Base-by-base conservation (phyloP, 2,888 invertebrate genomes). In the Amorpha juglandis region DNA sequence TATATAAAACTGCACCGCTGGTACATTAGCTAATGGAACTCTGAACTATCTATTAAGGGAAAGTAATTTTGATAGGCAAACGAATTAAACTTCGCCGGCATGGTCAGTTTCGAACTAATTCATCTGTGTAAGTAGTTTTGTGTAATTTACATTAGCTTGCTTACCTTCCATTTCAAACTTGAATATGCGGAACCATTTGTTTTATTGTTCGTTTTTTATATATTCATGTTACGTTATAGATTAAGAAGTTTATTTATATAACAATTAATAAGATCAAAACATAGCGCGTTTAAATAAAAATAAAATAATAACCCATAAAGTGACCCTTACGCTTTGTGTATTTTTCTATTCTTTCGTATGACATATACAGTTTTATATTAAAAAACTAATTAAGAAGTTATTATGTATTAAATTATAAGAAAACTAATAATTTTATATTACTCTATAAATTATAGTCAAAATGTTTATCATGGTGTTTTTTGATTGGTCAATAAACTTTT, bases 81-180 rank as follows among this genome's bases (percentile, higher is more conserved):
- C 33, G 64, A 53, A 64, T 64, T 47, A 53, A 64, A 64, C 12
- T 47, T 47, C 16, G 42, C 52, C 14, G 16, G 19, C 14, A 53
- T 63, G 50, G 4, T 16, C 45, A 45, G 14, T 64, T 70, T 62
- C 65, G 53, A 69, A 70, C 64, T 70, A 70, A 70, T 69, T 71
- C 70, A 71, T 71, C 68, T 70, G 66, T 66, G 53, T 63, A 68
- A 70, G 67, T 68, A 68, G 68, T 69, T 72, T 71, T 63, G 52
- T 38, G 19, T 58, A 58, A 58, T 42, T 38, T 42, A 19, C 6
- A 58, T 58, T 42, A 58, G 42, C 38, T 58, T 16, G 42, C 38
- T 58, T 16, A 19, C 19, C n/a, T 55, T 19, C n/a, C 11, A 55
- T 38, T 55, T 38, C 38, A 38, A 38, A 16, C 7, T 19, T 19